phyloP scores from a whole-genome alignment of 2,888 invertebrate genomes.

The Tridacna gigas region DNA sequence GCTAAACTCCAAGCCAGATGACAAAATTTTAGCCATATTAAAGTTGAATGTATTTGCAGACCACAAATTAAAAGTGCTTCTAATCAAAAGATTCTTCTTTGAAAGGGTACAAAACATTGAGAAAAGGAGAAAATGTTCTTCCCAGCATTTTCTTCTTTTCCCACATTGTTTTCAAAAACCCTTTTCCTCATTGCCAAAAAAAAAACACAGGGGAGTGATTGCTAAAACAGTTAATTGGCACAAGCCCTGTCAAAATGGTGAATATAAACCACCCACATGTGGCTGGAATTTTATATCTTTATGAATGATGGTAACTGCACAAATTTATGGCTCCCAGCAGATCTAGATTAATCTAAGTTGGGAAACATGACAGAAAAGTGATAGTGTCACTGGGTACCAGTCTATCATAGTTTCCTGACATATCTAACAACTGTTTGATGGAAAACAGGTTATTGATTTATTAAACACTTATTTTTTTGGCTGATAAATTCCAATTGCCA shows the following conservation, averaged over 20 bases:
- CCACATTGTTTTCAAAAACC: background rate
- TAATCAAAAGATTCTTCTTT: no score
- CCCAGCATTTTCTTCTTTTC: background rate
- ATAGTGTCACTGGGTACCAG: slow-evolving; percentile 28
- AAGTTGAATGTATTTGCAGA: no score
- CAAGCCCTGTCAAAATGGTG: slow-evolving; percentile 42
- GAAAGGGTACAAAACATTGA: background rate
- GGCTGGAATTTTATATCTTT: slow-evolving; percentile 18
- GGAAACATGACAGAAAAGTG: slow-evolving; percentile 26
- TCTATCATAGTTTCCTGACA: slow-evolving; percentile 31
- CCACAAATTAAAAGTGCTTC: no score
- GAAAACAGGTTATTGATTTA: slow-evolving; percentile 31
- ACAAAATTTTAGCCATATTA: no score
- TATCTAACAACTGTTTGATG: slow-evolving; percentile 26
- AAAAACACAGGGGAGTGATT: background rate
- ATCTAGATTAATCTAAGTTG: slow-evolving; percentile 22
- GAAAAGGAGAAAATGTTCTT: background rate
- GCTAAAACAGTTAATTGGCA: slow-evolving; percentile 54
- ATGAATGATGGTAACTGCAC: slow-evolving; percentile 37
- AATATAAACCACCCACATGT: slow-evolving; percentile 34
- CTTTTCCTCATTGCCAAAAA: background rate
- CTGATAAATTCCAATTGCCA: slow-evolving; percentile 8
- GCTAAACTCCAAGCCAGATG: no score
- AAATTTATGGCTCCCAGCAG: slow-evolving; percentile 28
- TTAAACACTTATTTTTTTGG: slow-evolving; percentile 6